Conservation (phyloP, 2,797 vertebrate species). For the Macrochelys suwanniensis region DNA sequence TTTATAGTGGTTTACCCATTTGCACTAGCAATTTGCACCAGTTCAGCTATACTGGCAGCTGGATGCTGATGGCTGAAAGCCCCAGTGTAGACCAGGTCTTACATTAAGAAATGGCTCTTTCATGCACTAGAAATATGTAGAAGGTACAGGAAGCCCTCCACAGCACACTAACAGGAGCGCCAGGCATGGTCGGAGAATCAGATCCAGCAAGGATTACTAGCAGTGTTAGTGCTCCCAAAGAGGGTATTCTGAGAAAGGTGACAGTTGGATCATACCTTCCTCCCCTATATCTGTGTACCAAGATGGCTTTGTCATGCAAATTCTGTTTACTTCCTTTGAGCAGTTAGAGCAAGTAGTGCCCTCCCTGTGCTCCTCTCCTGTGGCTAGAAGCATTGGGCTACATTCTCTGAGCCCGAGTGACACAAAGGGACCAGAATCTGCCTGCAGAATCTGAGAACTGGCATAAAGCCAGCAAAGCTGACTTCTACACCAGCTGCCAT, state of each 20-base stretch:
- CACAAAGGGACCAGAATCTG: not conserved
- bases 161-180: not conserved
- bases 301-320: too few species aligned
- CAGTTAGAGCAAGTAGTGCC: too few species aligned
- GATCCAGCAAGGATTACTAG: too few species aligned
- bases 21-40: constrained; percentile 6
- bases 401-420: not conserved
- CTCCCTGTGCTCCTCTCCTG: too few species aligned
- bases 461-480: not conserved
- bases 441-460: not conserved
- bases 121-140: not conserved
- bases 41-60: not conserved
- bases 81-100: not conserved
- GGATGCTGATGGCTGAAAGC: not conserved
- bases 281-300: too few species aligned
- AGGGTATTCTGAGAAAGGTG: too few species aligned
- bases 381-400: not conserved
- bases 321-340: too few species aligned
- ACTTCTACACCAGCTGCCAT: not conserved
- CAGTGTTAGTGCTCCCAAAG: too few species aligned
- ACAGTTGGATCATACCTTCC: too few species aligned
- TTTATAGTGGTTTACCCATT: constrained; percentile 9
- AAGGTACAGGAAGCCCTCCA: not conserved
- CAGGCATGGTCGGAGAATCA: not conserved
- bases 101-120: not conserved